Conservation (phyloP, 1,140 invertebrate genomes). For the Zaprionus camerounensis region DNA sequence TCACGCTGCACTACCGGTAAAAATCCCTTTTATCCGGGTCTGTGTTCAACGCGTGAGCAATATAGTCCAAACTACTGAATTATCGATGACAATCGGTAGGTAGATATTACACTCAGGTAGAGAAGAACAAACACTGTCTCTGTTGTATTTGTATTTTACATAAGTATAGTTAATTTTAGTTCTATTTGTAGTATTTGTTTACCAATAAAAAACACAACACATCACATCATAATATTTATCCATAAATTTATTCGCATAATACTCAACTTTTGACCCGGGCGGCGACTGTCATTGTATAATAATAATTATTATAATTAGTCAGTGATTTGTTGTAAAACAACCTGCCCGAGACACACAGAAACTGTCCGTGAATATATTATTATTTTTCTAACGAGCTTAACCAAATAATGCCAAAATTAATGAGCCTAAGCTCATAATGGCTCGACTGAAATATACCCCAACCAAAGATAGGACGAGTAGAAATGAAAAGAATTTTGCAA, state of each 20-base stretch:
- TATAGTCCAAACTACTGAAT: conserved; percentile 78
- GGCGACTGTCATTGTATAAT: conserved; percentile 28
- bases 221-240: conserved; percentile 34
- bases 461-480: background rate
- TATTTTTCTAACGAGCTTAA: conserved; percentile 44
- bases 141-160: conserved; percentile 45
- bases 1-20: conserved; percentile 69
- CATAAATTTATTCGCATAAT: conserved; percentile 34
- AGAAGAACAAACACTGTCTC: conserved; percentile 47
- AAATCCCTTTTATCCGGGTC: conserved; percentile 76
- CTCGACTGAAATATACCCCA: conserved; percentile 13
- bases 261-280: conserved; percentile 25
- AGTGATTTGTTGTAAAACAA: conserved; percentile 53
- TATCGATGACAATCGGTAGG: conserved; percentile 2
- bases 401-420: conserved; percentile 51
- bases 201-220: conserved; percentile 39
- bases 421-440: conserved; percentile 21
- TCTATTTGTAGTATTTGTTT: conserved; percentile 32
- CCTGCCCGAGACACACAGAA: conserved; percentile 3
- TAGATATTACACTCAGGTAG: conserved; percentile 50
- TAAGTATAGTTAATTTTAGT: conserved; percentile 39
- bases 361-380: conserved; percentile 28
- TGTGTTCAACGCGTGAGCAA: conserved; percentile 71
- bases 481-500: background rate
- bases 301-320: conserved; percentile 45